phyloP scores from a whole-genome alignment of 2,113 vertebrate species.

The Grallaria varia region DNA sequence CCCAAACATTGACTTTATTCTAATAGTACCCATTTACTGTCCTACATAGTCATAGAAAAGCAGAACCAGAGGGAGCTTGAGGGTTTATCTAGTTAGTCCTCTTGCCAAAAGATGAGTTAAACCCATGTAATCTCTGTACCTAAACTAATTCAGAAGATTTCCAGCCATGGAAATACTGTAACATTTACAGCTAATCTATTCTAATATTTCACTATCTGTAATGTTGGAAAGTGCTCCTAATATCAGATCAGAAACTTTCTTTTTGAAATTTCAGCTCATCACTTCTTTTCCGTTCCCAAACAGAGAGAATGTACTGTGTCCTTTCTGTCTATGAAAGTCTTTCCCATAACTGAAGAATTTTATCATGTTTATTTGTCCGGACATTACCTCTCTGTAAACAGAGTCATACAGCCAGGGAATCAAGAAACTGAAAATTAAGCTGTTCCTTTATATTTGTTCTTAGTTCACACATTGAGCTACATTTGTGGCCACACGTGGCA shows the following conservation, averaged over 20 bases:
- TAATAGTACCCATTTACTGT: not conserved
- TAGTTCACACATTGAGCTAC: not conserved
- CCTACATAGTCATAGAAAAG: not conserved
- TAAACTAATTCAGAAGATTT: not conserved
- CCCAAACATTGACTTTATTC: not conserved
- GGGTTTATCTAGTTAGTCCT: not conserved
- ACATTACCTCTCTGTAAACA: not conserved
- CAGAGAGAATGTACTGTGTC: not conserved
- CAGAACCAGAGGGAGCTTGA: not conserved
- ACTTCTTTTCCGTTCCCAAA: not conserved
- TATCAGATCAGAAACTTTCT: not conserved
- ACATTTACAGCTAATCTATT: not conserved
- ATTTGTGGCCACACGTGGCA: rapidly evolving
- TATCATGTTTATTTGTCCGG: not conserved
- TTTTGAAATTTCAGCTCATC: not conserved
- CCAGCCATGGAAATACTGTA: not conserved
- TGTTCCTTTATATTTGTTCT: not conserved
- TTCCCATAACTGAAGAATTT: not conserved
- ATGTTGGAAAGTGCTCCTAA: not conserved
- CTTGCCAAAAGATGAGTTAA: not conserved
- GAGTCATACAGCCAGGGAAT: not conserved
- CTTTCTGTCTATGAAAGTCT: not conserved
- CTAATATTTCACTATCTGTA: not conserved
- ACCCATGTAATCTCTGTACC: not conserved
- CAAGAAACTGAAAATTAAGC: not conserved